Base-by-base conservation (phyloP, 2,797 vertebrate genomes). In the Antennarius maculatus region DNA sequence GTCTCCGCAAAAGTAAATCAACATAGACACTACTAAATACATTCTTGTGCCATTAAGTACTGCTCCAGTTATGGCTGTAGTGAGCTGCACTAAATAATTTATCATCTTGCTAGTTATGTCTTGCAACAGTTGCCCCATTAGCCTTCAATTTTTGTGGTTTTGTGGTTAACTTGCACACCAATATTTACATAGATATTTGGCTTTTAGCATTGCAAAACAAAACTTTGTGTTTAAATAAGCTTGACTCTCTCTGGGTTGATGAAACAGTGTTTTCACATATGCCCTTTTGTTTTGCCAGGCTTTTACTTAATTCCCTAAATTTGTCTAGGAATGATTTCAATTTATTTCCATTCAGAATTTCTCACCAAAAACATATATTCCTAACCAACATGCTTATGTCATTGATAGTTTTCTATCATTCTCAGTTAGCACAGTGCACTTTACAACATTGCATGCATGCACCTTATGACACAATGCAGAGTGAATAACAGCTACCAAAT, bases 1-100 rank as follows among this genome's bases (percentile, higher is more conserved):
- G 69, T 80, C 77, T 77, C 82, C 74, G 80, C 77, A 68, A 82
- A 89, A 37, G 63, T 76, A 88, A 88, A 91, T 91, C 72, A 79
- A 81, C 64, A 31, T 64, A 73, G 85, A 87, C 62, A 7, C 50
- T 60, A 76, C 82, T 79, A 77, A 88, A 89, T 80, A 75, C 80
- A 72, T 74, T 71, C 57, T 81, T 71, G 77, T 72, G 61, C 46
- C 63, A 79, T 58, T 54, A 74, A 85, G 55, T 64, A 78, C 54
- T 86, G 86, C 60, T 74, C 81, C 64, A 80, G 69, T 77, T 89
- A 49, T 74, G 59, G 58, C 37, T 81, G 66, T 68, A 7, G 14
- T 77, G 61, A 67, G 76, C 58, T 16, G 16, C 29, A 59, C 29
- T 6, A 81, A 84, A 77, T 53, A 51, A 74, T 81, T 61, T 57